Percentiles rank a stretch among this genome's conserved stretches.
Evolutionary conservation across 1,140 invertebrate genomes (phyloP).

Genomic region (Bombus polaris): DNA sequence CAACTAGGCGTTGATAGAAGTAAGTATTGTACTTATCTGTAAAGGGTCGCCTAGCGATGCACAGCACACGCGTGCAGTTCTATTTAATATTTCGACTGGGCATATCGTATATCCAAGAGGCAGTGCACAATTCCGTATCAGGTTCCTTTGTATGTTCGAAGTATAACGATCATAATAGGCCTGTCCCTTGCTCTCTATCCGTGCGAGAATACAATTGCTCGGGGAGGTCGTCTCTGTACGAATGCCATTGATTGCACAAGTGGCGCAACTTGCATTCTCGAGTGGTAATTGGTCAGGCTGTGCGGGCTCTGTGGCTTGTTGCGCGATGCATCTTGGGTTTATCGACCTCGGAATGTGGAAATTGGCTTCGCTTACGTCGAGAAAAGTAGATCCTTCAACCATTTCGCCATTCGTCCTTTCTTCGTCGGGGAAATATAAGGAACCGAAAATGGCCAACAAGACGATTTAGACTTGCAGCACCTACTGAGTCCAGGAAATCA

Average conservation of each 20-base stretch:
- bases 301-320: slow-evolving; percentile 34
- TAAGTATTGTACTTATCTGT: slow-evolving; percentile 23
- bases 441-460: not conserved
- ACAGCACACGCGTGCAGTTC: not conserved
- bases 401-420: not conserved
- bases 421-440: too few species aligned
- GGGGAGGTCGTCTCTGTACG: slow-evolving; percentile 50
- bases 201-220: slow-evolving; percentile 63
- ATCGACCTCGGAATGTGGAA: slow-evolving; percentile 32
- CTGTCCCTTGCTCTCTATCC: slow-evolving; percentile 1
- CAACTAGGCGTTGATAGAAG: slow-evolving; percentile 38
- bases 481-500: not conserved
- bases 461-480: not conserved
- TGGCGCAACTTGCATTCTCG: slow-evolving; percentile 66
- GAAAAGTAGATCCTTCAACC: not conserved
- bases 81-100: slow-evolving; percentile 40
- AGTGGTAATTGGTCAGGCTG: slow-evolving; percentile 62
- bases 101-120: slow-evolving; percentile 26
- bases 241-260: slow-evolving; percentile 66
- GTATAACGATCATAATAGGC: slow-evolving; percentile 66
- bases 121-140: slow-evolving; percentile 24
- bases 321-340: slow-evolving; percentile 45
- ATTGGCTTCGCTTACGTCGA: not conserved
- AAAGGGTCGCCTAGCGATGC: not conserved
- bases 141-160: slow-evolving; percentile 62